Base-by-base conservation (phyloP, 2,113 vertebrate species). In the Cyprinodon tularosa region DNA sequence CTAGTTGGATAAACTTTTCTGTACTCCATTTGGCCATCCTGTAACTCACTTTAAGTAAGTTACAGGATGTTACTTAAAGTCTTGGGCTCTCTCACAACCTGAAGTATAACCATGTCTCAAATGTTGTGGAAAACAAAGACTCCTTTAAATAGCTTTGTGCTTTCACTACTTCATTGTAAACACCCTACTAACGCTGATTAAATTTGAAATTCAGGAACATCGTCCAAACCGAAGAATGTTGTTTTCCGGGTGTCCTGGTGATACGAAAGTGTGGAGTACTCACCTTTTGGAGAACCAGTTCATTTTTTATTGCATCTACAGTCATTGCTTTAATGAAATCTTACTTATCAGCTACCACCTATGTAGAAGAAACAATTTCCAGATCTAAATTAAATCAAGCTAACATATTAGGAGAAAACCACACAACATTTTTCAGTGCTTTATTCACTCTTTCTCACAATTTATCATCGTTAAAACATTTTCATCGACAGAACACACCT, bases 361-460 rank as follows among this genome's bases (percentile, higher is more conserved):
- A n/a, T 57, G 50, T 8, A 10, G 20, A 10, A 8, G 20, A 57
- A 8, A 8, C n/a, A 12, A 45, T 3, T 74, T 61, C 1, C 3
- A 44, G 22, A 66, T 15, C 11, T n/a, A 71, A 53, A 77, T 67
- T 3, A 50, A 50, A 74, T 47, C 17, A 57, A 14, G 50, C 8
- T 2, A 5, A 57, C 10, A n/a, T 15, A 44, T 48, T 2, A 69
- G 40, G 48, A 40, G 4, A 12, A 60, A 70, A 39, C 36, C 50
- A 72, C 68, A 78, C 17, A 62, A 48, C 6, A 8, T 3, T 71
- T 74, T 74, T 81, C 48, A 85, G 44, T 69, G 13, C 80, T 90
- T 90, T 84, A 84, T 90, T 90, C 17, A 62, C 85, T 86, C 72
- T 62, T 72, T 85, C 57, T 78, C 68, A 62, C 78, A 90, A 79